A percentile compares a stretch with the other conserved stretches of the same genome.
These are phyloP conservation scores for Macaca mulatta DNA, from an alignment of 2,113 vertebrate species.

Conservation along the genomic window DNA sequence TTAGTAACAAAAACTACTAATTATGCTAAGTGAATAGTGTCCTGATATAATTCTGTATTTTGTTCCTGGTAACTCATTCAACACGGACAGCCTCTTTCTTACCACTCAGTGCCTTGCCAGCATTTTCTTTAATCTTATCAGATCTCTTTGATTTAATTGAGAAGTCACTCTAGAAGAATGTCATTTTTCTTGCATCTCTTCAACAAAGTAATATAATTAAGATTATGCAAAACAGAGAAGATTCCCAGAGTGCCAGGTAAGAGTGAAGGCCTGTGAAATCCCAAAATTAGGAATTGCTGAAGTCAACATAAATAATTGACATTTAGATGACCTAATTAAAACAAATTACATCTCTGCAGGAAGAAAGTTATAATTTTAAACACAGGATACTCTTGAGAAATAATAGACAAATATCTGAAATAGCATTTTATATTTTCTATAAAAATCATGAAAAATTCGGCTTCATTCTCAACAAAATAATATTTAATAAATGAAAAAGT, in stretches of 20 bases:
- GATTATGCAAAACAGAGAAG: constrained; percentile 76
- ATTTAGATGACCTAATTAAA: constrained; percentile 75
- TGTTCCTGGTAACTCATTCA: constrained; percentile 75
- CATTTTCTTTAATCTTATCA: constrained; percentile 80
- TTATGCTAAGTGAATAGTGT: constrained; percentile 71
- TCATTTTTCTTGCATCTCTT: constrained; percentile 77
- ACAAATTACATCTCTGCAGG: constrained; percentile 56
- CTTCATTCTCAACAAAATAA: constrained; percentile 28
- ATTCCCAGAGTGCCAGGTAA: constrained; percentile 53
- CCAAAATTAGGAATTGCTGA: constrained; percentile 73
- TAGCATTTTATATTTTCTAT: background rate
- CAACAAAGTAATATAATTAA: constrained; percentile 80
- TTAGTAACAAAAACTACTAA: constrained; percentile 70
- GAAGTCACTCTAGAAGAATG: constrained; percentile 75
- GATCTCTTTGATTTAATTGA: constrained; percentile 81
- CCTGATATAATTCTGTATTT: constrained; percentile 61
- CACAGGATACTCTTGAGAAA: constrained; percentile 13
- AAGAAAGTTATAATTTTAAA: background rate
- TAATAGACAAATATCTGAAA: background rate
- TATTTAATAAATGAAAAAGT: background rate
- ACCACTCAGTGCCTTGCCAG: constrained; percentile 69
- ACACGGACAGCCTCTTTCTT: constrained; percentile 60
- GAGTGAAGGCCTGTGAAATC: constrained; percentile 44
- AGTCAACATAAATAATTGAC: constrained; percentile 75
- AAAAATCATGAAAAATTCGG: background rate